Evolutionary conservation across 1,140 invertebrate genomes (phyloP), one percentile per base, ranked within the genome.

Genomic region (Coboldia fuscipes): DNA sequence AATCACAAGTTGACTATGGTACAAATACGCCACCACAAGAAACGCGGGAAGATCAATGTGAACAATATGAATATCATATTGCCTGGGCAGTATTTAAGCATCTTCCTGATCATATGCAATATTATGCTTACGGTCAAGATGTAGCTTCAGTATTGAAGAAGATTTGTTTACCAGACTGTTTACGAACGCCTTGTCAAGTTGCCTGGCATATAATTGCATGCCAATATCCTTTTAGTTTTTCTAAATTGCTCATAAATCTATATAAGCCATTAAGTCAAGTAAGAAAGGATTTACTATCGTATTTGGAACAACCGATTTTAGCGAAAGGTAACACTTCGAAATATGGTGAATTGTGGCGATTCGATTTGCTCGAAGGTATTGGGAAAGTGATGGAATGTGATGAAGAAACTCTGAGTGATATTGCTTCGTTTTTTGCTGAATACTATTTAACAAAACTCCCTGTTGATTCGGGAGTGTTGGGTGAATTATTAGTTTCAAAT

Each of bases 11-110:
- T n/a, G n/a, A n/a, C n/a, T n/a, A n/a, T n/a, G n/a, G n/a, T n/a
- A n/a, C n/a, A n/a, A n/a, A n/a, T n/a, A n/a, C n/a, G n/a, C n/a
- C n/a, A n/a, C n/a, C n/a, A n/a, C n/a, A n/a, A n/a, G n/a, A n/a
- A n/a, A n/a, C n/a, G n/a, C n/a, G n/a, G n/a, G n/a, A n/a, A n/a
- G n/a, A n/a, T n/a, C n/a, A n/a, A n/a, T n/a, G n/a, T n/a, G n/a
- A n/a, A n/a, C n/a, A n/a, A n/a, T n/a, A n/a, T n/a, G 9, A 19
- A 6, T 55, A 55, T 40, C 52, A 55, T 37, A 42, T 54, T 15
- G 44, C 50, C 28, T 55, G 52, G 52, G 51, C 47, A 13, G 51
- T 54, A 12, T 55, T 55, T 28, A 39, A 41, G 18, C 39, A 45
- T 40, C 34, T 45, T 17, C 39, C 37, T 29, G 35, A 39, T 45